A percentile compares a stretch with the other conserved stretches of the same genome.
These are phyloP conservation scores for Ellobius talpinus DNA, from an alignment of 2,113 vertebrate species.

Conservation along the genomic window DNA sequence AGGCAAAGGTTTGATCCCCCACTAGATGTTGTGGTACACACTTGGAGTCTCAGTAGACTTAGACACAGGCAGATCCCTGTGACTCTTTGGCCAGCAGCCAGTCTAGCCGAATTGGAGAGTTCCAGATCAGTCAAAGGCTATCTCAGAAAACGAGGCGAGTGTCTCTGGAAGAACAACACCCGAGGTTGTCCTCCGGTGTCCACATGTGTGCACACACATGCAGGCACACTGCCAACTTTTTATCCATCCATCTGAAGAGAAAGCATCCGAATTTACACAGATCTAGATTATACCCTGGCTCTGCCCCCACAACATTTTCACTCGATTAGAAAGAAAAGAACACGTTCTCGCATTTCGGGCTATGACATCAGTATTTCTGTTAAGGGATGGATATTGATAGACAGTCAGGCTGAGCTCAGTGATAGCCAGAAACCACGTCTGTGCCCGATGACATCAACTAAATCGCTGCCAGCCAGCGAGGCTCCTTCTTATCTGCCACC, in stretches of 20 bases:
- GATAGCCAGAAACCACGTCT: not conserved
- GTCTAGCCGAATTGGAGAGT: too few species aligned
- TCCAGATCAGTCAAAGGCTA: not conserved
- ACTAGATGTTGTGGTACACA: not conserved
- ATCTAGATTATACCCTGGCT: slow-evolving; percentile 41
- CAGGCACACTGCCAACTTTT: not conserved
- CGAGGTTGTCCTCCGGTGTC: not conserved
- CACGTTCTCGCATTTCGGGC: not conserved
- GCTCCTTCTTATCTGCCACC: not conserved
- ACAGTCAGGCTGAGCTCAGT: not conserved
- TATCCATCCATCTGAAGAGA: slow-evolving; percentile 11
- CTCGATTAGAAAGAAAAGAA: slow-evolving; percentile 47
- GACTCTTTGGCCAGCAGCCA: not conserved
- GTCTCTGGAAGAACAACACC: not conserved
- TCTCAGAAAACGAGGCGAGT: not conserved
- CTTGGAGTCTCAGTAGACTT: not conserved
- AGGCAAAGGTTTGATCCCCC: not conserved
- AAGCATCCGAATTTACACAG: not conserved
- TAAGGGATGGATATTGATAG: not conserved
- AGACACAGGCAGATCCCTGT: not conserved
- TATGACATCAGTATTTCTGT: not conserved
- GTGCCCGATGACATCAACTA: not conserved
- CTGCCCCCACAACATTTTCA: slow-evolving; percentile 17
- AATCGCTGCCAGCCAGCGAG: not conserved
- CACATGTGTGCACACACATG: not conserved